A percentile compares a stretch with the other conserved stretches of the same genome.
These are phyloP conservation scores for Abramis brama DNA, from an alignment of 2,113 vertebrate species.

Conservation along the genomic window DNA sequence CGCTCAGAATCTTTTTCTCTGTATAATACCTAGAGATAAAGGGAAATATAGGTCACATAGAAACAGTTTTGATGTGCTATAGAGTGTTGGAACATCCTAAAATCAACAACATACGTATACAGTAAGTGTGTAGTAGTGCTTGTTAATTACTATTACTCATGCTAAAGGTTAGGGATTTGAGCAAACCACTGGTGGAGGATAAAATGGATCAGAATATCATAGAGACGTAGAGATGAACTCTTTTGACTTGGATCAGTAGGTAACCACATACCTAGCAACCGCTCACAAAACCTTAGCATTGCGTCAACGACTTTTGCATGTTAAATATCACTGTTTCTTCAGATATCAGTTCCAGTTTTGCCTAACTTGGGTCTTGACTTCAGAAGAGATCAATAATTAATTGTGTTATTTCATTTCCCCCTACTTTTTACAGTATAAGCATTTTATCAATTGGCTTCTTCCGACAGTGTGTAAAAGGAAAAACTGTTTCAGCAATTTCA, in stretches of 20 bases:
- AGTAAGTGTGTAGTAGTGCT: background rate
- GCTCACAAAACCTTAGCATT: background rate
- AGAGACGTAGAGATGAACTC: background rate
- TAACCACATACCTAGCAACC: background rate
- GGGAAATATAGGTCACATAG: constrained; percentile 1
- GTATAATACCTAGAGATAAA: constrained; percentile 81
- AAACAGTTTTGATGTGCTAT: background rate
- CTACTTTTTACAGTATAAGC: constrained; percentile 28
- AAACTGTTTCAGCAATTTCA: constrained; percentile 41
- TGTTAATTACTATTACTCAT: background rate
- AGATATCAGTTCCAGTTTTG: background rate
- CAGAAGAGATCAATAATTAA: constrained; percentile 29
- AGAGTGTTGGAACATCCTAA: background rate
- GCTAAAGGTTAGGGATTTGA: background rate
- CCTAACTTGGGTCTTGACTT: background rate
- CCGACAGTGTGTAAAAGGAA: constrained; percentile 19
- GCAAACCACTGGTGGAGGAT: background rate
- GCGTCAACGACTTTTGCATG: background rate
- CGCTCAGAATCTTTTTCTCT: constrained; percentile 75
- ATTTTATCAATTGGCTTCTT: constrained; percentile 25
- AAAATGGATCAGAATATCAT: background rate
- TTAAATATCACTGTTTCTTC: background rate
- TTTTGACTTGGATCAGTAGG: background rate
- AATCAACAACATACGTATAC: background rate
- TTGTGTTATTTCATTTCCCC: constrained; percentile 3